These are phyloP conservation scores for Melospiza melodia DNA, from an alignment of 2,113 vertebrate genomes.

Conservation along the genomic window DNA sequence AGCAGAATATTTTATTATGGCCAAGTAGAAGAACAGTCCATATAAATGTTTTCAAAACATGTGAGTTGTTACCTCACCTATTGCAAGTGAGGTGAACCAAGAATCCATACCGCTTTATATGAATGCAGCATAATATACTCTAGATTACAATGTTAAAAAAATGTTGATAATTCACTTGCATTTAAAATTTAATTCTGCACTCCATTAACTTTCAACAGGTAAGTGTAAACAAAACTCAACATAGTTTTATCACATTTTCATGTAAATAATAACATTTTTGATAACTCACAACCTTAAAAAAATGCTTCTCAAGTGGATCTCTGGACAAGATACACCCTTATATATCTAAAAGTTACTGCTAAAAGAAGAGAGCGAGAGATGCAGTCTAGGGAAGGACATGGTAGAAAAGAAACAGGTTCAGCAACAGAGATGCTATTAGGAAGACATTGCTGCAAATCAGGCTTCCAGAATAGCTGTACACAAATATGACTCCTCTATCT, in stretches of 20 bases:
- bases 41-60: background rate
- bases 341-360: background rate
- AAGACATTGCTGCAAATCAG: background rate
- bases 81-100: background rate
- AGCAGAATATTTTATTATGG: background rate
- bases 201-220: background rate
- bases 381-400: background rate
- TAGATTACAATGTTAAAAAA: background rate
- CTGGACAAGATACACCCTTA: background rate
- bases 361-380: background rate
- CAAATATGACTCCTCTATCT: background rate
- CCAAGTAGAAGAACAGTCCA: background rate
- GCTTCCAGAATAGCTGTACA: background rate
- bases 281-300: background rate
- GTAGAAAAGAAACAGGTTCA: background rate
- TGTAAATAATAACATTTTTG: background rate
- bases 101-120: background rate
- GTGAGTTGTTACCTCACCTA: background rate
- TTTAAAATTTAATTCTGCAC: background rate
- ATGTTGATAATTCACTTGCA: background rate
- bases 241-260: background rate
- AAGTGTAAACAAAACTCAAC: accelerated
- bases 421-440: background rate
- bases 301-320: background rate
- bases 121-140: background rate